Conservation (phyloP, 1,140 invertebrate species). For the Melipona quadrifasciata region DNA sequence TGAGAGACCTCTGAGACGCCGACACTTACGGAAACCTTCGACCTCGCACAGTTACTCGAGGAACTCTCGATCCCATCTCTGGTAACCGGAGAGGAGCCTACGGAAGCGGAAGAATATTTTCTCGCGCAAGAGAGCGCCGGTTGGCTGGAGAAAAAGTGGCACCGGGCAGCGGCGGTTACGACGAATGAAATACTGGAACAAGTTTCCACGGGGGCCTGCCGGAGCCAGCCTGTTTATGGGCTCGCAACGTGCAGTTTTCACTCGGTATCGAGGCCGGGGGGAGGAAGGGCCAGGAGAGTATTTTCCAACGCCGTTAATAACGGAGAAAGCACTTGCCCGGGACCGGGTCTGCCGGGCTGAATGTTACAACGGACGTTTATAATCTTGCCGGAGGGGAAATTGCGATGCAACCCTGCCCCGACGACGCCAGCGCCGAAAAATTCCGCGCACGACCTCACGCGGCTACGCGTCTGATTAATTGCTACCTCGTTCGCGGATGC, state of each 20-base stretch:
- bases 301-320: conserved; percentile 61
- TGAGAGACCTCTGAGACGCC: no score
- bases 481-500: background rate
- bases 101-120: conserved; percentile 38
- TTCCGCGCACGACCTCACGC: background rate
- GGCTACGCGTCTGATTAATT: background rate
- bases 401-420: background rate
- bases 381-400: conserved; percentile 28
- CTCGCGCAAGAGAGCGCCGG: background rate
- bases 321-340: conserved; percentile 51
- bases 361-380: conserved; percentile 57
- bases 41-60: background rate
- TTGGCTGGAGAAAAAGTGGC: conserved; percentile 34
- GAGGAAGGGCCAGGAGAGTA: background rate
- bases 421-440: background rate
- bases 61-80: background rate
- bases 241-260: conserved; percentile 32
- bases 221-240: conserved; percentile 52
- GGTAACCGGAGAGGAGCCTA: conserved; percentile 35
- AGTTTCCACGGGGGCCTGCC: conserved; percentile 31
- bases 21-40: no score
- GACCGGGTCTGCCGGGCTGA: conserved; percentile 17
- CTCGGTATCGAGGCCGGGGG: conserved; percentile 52
- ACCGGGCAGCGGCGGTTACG: conserved; percentile 24
- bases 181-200: conserved; percentile 51